Percentiles rank a stretch among this genome's conserved stretches.
Conservation (phyloP, 2,113 vertebrate genomes). For the Antechinus flavipes region DNA sequence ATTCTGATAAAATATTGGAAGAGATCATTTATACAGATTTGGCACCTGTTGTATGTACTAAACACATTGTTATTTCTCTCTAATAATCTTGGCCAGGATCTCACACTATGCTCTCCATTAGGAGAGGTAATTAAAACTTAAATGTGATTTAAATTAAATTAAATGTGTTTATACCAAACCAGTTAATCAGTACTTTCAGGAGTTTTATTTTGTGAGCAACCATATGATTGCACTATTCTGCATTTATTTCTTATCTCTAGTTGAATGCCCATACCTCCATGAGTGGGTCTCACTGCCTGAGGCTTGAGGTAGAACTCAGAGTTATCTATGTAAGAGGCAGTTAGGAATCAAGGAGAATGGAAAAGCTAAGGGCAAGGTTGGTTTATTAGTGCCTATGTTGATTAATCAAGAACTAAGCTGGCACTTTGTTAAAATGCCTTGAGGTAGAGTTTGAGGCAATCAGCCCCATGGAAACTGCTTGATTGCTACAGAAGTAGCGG, state of each 20-base stretch:
- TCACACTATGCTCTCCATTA: background rate
- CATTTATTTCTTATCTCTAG: conserved; percentile 33
- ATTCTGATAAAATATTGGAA: background rate
- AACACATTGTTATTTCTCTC: background rate
- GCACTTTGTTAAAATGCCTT: conserved; percentile 67
- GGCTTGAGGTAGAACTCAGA: conserved; percentile 31
- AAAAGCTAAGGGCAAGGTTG: conserved; percentile 60
- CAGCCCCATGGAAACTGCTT: conserved; percentile 59
- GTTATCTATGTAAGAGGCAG: conserved; percentile 65
- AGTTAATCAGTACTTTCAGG: conserved; percentile 41
- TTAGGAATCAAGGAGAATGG: conserved; percentile 68
- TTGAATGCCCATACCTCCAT: conserved; percentile 35
- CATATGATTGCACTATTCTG: background rate
- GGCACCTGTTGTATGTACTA: background rate
- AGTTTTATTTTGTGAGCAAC: conserved; percentile 9
- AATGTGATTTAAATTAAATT: background rate
- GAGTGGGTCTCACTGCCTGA: background rate
- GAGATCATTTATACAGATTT: background rate
- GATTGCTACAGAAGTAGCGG: conserved; percentile 75
- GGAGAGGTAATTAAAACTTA: background rate
- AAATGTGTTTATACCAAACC: background rate
- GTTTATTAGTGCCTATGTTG: conserved; percentile 75
- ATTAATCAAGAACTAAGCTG: conserved; percentile 76
- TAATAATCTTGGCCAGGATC: background rate
- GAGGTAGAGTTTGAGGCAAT: conserved; percentile 79